A percentile compares a stretch with the other conserved stretches of the same genome.
Evolutionary conservation across 2,797 vertebrate species (phyloP).

Genomic region (Betta splendens): DNA sequence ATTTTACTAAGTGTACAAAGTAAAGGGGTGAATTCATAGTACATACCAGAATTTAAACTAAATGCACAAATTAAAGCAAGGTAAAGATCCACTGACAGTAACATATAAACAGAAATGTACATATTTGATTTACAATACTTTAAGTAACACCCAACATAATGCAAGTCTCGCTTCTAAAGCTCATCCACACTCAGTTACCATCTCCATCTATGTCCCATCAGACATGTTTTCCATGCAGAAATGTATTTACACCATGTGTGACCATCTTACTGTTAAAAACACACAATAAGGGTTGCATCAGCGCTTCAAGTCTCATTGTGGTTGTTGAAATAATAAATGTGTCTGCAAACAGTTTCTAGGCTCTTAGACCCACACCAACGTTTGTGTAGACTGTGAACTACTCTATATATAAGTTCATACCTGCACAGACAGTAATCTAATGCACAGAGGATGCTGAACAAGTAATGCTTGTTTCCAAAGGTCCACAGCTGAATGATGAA

Average conservation of each 20-base stretch:
- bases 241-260: conserved; percentile 46
- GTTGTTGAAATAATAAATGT: conserved; percentile 11
- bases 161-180: not conserved
- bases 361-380: conserved; percentile 10
- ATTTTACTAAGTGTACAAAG: not conserved
- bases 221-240: conserved; percentile 41
- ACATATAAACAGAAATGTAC: conserved; percentile 12
- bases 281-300: conserved; percentile 18
- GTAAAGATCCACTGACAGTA: conserved; percentile 28
- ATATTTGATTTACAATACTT: conserved; percentile 42
- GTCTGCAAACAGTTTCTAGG: not conserved
- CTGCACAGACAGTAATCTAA: conserved; percentile 1
- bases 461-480: conserved; percentile 28
- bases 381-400: conserved; percentile 21
- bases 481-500: conserved; percentile 43
- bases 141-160: conserved; percentile 17
- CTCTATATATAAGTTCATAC: conserved; percentile 20
- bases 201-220: conserved; percentile 12
- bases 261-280: conserved; percentile 17
- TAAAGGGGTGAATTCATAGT: not conserved
- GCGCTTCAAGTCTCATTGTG: conserved; percentile 2
- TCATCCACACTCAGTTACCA: conserved; percentile 1
- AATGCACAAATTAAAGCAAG: conserved; percentile 28
- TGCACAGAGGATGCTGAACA: conserved; percentile 2
- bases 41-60: conserved; percentile 30